A percentile compares a stretch with the other conserved stretches of the same genome.
These are phyloP conservation scores for Alligator mississippiensis DNA, from an alignment of 2,113 vertebrate species.

Conservation along the genomic window DNA sequence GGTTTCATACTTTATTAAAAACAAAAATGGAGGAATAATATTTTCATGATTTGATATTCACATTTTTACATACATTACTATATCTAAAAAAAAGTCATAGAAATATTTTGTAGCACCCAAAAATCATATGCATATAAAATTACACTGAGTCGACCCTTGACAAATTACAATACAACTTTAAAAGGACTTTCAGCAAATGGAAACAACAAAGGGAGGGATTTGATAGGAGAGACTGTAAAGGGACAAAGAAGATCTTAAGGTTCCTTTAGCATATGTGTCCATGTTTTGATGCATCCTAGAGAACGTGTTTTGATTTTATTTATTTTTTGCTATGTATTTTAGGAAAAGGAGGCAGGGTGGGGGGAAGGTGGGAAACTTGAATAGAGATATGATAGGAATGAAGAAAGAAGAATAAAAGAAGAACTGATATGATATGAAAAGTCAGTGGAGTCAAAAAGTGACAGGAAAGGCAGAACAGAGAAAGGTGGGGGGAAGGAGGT, in stretches of 20 bases:
- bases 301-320: neutral
- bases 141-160: neutral
- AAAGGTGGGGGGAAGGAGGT: neutral
- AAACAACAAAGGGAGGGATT: neutral
- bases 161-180: neutral
- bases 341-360: neutral
- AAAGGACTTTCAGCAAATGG: neutral
- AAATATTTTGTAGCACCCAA: too few relatives aligned
- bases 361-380: neutral
- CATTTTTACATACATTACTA: too few relatives aligned
- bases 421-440: neutral
- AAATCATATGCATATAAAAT: neutral
- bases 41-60: too few relatives aligned
- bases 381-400: neutral
- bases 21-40: too few relatives aligned
- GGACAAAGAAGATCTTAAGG: rapidly evolving
- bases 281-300: neutral
- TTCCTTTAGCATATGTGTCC: neutral
- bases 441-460: neutral
- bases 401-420: neutral
- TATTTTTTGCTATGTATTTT: neutral
- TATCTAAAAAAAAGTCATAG: too few relatives aligned
- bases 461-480: neutral
- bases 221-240: neutral
- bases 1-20: too few relatives aligned